Evolutionary conservation across 2,113 vertebrate genomes (phyloP).

Genomic region (Argyrosomus japonicus): DNA sequence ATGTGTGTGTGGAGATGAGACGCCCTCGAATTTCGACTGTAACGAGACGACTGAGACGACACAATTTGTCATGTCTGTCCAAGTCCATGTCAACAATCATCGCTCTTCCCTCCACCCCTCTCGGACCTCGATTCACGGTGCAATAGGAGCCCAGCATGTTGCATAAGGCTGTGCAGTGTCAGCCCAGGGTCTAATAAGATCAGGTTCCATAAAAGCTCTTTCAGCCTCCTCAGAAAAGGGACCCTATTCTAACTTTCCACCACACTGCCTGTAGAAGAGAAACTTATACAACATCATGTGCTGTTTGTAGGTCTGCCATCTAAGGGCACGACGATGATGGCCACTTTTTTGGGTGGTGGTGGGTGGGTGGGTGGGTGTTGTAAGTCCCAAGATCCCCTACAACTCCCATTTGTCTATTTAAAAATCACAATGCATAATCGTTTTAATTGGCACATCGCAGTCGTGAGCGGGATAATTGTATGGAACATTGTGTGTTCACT

Average conservation of each 20-base stretch:
- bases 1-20: not conserved
- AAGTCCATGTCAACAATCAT: conserved; percentile 13
- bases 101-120: not conserved
- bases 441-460: conserved; percentile 8
- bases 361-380: no score
- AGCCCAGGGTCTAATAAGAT: conserved; percentile 47
- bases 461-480: not conserved
- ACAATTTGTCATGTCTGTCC: not conserved
- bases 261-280: conserved; percentile 33
- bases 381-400: not conserved
- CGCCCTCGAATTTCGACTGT: not conserved
- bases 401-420: conserved; percentile 1
- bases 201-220: conserved; percentile 54
- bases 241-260: conserved; percentile 48
- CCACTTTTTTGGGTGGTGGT: no score
- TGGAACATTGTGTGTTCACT: not conserved
- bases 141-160: conserved; percentile 51
- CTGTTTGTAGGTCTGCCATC: conserved; percentile 40
- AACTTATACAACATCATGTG: conserved; percentile 30
- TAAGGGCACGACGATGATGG: conserved; percentile 13
- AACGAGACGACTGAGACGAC: not conserved
- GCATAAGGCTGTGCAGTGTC: conserved; percentile 54
- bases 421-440: conserved; percentile 21
- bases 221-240: conserved; percentile 38
- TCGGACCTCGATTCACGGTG: conserved; percentile 14